Conservation (phyloP, 1,140 invertebrate genomes). For the Muscidifurax raptorellus region DNA sequence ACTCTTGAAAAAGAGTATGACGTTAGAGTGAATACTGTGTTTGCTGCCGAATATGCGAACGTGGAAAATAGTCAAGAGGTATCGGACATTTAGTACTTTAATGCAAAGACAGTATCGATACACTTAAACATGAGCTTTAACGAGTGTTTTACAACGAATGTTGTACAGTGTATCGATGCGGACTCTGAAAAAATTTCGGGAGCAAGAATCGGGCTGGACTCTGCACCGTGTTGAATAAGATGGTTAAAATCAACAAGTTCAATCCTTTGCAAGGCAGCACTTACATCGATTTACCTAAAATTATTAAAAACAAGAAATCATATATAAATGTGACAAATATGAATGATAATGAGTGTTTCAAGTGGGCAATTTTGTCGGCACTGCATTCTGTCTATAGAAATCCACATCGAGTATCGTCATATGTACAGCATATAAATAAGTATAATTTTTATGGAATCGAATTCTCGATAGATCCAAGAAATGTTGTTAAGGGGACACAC, state of each 20-base stretch:
- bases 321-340: too few species aligned
- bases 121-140: background rate
- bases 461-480: too few species aligned
- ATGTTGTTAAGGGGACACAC: too few species aligned
- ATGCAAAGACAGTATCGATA: background rate
- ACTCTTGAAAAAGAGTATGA: too few species aligned
- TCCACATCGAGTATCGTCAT: slow-evolving; percentile 49
- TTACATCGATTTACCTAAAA: too few species aligned
- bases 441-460: too few species aligned
- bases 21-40: background rate
- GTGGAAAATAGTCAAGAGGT: background rate
- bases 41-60: background rate
- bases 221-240: background rate
- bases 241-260: background rate
- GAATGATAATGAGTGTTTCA: too few species aligned
- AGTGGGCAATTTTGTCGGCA: slow-evolving; percentile 54
- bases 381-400: slow-evolving; percentile 52
- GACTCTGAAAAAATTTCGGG: background rate
- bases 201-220: background rate
- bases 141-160: background rate
- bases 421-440: too few species aligned
- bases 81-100: background rate
- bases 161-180: background rate
- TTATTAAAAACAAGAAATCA: too few species aligned
- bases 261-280: background rate